Evolutionary conservation across 64 coral and sea anemone genomes (phyloP).

Genomic region (Montipora efflorescens): DNA sequence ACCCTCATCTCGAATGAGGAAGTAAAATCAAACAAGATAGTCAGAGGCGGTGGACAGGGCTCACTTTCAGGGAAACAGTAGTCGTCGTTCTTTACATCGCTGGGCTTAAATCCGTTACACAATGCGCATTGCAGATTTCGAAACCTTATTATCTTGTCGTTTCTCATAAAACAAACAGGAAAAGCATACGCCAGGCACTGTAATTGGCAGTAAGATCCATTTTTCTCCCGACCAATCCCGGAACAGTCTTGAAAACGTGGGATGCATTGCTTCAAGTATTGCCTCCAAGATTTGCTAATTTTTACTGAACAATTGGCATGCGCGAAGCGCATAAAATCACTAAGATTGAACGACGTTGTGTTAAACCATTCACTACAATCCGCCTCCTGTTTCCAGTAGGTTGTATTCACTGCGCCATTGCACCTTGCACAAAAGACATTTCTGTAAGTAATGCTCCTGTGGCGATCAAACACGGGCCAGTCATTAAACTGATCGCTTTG

Average conservation of each 20-base stretch:
- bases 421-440: conserved; percentile 26
- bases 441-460: conserved; percentile 34
- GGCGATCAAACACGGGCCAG: conserved; percentile 2
- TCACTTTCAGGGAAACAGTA: background rate
- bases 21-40: conserved; percentile 21
- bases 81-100: background rate
- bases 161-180: background rate
- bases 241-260: background rate
- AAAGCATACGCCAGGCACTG: conserved; percentile 23
- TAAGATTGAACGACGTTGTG: background rate
- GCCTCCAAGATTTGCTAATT: background rate
- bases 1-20: background rate
- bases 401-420: too few relatives aligned
- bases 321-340: background rate
- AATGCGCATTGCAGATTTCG: conserved; percentile 28
- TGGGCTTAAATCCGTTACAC: background rate
- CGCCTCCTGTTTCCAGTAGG: background rate
- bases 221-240: background rate
- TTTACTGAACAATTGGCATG: background rate
- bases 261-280: conserved; percentile 10
- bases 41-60: background rate
- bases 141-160: background rate
- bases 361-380: background rate
- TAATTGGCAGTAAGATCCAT: too few relatives aligned
- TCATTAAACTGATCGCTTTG: background rate